phyloP scores from a whole-genome alignment of 2,113 vertebrate genomes.

The Rhinoderma darwinii region DNA sequence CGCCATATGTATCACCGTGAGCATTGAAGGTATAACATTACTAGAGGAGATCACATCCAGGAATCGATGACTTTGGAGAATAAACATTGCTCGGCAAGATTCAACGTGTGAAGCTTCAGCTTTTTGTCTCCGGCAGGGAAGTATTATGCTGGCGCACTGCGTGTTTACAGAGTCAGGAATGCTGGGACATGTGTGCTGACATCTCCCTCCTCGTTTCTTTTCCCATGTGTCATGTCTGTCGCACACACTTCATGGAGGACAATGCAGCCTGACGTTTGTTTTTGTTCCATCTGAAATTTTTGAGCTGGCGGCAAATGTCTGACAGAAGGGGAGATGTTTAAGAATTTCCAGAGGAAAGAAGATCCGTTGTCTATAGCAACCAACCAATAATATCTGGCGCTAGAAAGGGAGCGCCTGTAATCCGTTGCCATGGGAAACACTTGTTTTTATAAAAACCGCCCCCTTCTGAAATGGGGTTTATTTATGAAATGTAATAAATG shows the following conservation, averaged over 20 bases:
- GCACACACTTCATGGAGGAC: not conserved
- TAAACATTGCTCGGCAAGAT: conserved; percentile 18
- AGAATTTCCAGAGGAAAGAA: not conserved
- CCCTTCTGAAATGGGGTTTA: too few relatives aligned
- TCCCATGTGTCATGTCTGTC: conserved; percentile 4
- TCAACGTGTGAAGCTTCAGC: conserved; percentile 21
- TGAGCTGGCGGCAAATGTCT: not conserved
- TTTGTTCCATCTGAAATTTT: not conserved
- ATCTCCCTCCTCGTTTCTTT: not conserved
- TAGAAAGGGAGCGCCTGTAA: not conserved
- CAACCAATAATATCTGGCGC: too few relatives aligned
- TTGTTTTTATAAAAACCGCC: too few relatives aligned
- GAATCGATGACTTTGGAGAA: not conserved
- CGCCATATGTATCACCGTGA: not conserved
- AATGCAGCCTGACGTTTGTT: conserved; percentile 13
- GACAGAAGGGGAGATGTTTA: not conserved
- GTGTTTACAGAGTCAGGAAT: conserved; percentile 27
- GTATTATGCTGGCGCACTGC: not conserved
- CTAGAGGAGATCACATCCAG: not conserved
- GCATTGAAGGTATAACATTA: not conserved
- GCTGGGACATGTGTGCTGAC: conserved; percentile 29
- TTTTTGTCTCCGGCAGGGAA: conserved; percentile 15
- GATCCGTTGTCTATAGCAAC: not conserved
- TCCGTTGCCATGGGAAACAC: too few relatives aligned
- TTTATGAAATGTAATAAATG: too few relatives aligned